These are phyloP conservation scores for Holothuria scabra DNA, from an alignment of 53 echinoderm and acorn worm species.

Conservation along the genomic window DNA sequence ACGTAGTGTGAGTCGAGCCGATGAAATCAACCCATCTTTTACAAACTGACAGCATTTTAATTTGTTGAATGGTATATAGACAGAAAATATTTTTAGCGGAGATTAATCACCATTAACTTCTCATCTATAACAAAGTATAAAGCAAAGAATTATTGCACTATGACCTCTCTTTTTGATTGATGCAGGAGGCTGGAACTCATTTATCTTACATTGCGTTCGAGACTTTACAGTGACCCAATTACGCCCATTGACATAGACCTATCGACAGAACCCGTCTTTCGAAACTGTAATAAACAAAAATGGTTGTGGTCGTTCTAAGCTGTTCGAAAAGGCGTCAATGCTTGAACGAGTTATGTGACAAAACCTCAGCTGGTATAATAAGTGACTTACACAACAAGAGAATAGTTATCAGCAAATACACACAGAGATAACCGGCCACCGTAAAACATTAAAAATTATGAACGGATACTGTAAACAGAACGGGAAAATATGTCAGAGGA, in stretches of 20 bases:
- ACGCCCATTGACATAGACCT: constrained; percentile 26
- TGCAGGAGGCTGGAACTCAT: background rate
- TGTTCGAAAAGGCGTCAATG: constrained; percentile 33
- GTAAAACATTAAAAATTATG: constrained; percentile 1
- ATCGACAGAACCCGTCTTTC: constrained; percentile 8
- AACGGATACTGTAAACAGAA: constrained; percentile 23
- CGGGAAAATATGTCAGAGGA: background rate
- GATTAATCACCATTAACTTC: constrained; percentile 22
- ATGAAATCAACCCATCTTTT: no score
- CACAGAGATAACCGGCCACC: constrained; percentile 7
- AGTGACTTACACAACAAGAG: background rate
- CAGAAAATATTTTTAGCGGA: background rate
- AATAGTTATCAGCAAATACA: background rate
- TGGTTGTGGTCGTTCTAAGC: constrained; percentile 22
- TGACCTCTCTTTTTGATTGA: constrained; percentile 3
- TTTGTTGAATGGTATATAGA: background rate
- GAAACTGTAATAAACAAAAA: constrained; percentile 22
- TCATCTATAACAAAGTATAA: constrained; percentile 1
- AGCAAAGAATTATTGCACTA: background rate
- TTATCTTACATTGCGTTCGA: constrained; percentile 11
- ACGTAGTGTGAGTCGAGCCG: no score
- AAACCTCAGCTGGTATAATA: background rate
- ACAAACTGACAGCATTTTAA: no score
- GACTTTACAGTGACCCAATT: constrained; percentile 27
- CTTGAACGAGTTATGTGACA: background rate